These are phyloP conservation scores for Diprion similis DNA, from an alignment of 1,140 invertebrate genomes.

Conservation along the genomic window DNA sequence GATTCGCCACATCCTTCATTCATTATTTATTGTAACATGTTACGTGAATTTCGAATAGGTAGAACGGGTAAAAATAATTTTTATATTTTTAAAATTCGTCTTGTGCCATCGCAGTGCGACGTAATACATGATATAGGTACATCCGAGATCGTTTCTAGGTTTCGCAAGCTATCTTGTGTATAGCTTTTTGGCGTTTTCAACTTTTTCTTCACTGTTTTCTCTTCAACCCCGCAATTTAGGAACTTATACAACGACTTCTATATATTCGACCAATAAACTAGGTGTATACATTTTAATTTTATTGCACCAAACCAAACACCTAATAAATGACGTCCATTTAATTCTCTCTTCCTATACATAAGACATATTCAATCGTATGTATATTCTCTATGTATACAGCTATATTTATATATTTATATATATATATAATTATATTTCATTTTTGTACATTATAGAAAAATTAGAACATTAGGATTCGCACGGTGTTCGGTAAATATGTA, in stretches of 20 bases:
- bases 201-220: neutral
- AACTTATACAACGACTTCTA: neutral
- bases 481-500: neutral
- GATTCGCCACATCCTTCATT: too few species aligned
- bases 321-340: constrained; percentile 8
- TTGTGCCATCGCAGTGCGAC: too few species aligned
- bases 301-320: constrained; percentile 7
- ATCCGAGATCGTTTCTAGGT: too few species aligned
- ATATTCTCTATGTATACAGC: too few species aligned
- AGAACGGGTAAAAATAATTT: too few species aligned
- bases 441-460: constrained; percentile 7
- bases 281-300: neutral
- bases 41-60: too few species aligned
- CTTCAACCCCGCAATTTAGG: neutral
- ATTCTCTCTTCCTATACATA: neutral
- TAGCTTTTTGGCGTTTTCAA: too few species aligned
- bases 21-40: too few species aligned
- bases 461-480: neutral
- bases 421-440: neutral
- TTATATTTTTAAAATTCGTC: too few species aligned
- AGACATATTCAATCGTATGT: too few species aligned
- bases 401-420: neutral
- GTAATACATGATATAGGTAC: too few species aligned
- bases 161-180: too few species aligned
- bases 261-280: neutral